Evolutionary conservation across 2,113 vertebrate species (phyloP).

Genomic region (Fregetta grallaria): DNA sequence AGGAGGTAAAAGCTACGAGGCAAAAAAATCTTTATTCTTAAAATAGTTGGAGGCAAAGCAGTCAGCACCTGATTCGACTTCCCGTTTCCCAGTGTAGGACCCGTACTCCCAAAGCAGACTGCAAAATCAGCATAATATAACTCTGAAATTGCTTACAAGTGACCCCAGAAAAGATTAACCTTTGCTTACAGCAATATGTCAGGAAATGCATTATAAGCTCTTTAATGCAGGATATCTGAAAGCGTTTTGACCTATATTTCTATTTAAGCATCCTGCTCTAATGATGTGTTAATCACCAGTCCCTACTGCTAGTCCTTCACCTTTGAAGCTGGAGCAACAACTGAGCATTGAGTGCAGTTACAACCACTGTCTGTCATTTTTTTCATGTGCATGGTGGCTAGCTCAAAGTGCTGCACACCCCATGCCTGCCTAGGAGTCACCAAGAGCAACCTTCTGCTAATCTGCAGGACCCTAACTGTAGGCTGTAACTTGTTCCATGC

Average conservation of each 20-base stretch:
- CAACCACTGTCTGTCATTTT: not conserved
- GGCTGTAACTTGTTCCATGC: not conserved
- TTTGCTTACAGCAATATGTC: not conserved
- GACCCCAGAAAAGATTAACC: not conserved
- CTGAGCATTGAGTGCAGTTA: not conserved
- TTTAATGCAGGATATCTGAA: not conserved
- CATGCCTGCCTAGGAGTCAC: not conserved
- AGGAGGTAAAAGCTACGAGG: not conserved
- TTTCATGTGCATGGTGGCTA: accelerated
- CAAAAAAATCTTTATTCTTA: not conserved
- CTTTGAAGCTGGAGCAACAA: not conserved
- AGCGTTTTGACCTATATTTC: not conserved
- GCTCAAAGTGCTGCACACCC: not conserved
- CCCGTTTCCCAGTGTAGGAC: not conserved
- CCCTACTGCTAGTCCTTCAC: not conserved
- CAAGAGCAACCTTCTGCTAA: not conserved
- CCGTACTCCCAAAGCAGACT: not conserved
- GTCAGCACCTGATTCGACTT: not conserved
- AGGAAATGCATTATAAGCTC: not conserved
- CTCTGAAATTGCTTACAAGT: not conserved
- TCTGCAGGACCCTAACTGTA: not conserved
- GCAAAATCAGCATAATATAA: not conserved
- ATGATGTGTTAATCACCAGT: not conserved
- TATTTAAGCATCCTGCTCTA: not conserved
- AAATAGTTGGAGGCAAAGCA: not conserved